Base-by-base conservation (phyloP, 2,797 vertebrate species). In the Leucoraja ocellata region DNA sequence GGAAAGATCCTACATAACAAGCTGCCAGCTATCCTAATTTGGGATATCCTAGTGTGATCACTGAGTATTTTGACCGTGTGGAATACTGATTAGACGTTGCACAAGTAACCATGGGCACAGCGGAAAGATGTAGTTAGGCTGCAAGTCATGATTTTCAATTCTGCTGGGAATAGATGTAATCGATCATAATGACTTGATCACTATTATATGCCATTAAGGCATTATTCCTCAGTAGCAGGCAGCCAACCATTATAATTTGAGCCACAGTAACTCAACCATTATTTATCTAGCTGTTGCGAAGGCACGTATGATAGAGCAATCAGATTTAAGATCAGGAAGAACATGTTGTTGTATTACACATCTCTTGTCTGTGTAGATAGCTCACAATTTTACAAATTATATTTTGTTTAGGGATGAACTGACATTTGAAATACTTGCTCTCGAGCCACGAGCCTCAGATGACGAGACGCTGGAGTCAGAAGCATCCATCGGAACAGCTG, bases 381-480 rank as follows among this genome's bases (percentile, higher is more conserved):
- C 93, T 93, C n/a, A 39, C 94, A 28, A 0, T 10, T 10, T 36
- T 61, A 25, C 21, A 61, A 68, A 71, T 77, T 23, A 54, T 93
- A 36, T 36, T 39, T 63, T 94, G 68, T 94, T 25, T 94, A 99
- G 98, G 95, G 99, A 99, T 96, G 98, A 99, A 95, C 94, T 99
- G 95, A 99, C 98, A 0, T 98, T 98, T 1, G 98, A 99, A 96
- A 99, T 99, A 96, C 95, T 99, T 93, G 95, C 97, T 1, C 96
- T 99, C 96, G 99, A 99, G 96, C 98, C 98, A 0, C 97, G 98
- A 0, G 98, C 98, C 9, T 99, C 99, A 0, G 99, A 99, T 8
- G 99, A 99, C 0, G 99, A 99, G 96, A 99, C 98, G 0, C 97
- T 99, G 0, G 99, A 99, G 95, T 99, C 99, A 0, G 99, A 99